phyloP scores from a whole-genome alignment of 2,888 invertebrate genomes.

The Volucella inflata region DNA sequence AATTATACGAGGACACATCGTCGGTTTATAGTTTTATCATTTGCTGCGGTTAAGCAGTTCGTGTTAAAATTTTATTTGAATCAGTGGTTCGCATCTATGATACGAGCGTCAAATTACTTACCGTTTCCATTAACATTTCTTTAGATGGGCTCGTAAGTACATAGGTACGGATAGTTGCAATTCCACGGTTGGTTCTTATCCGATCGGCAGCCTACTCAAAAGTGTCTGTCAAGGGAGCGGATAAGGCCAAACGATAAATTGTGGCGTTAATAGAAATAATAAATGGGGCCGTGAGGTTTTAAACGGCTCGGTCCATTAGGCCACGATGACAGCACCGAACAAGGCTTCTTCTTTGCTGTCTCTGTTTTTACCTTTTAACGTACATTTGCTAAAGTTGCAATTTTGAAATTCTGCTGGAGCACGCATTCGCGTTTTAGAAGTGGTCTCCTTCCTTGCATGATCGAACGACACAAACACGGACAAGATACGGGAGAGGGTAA shows the following conservation, averaged over 20 bases:
- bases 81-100: conserved; percentile 67
- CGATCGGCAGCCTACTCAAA: conserved; percentile 60
- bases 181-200: conserved; percentile 27
- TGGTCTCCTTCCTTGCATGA: conserved; percentile 25
- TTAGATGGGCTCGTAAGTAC: neutral
- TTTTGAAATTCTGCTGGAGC: neutral
- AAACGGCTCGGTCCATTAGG: conserved; percentile 52
- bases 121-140: conserved; percentile 7
- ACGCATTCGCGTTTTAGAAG: conserved; percentile 19
- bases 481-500: conserved; percentile 24
- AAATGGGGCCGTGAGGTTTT: conserved; percentile 54
- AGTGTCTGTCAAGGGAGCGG: conserved; percentile 45
- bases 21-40: conserved; percentile 63
- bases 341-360: neutral
- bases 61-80: conserved; percentile 63
- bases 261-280: conserved; percentile 69
- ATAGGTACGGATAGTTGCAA: conserved; percentile 30
- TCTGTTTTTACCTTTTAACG: neutral
- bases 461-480: conserved; percentile 3
- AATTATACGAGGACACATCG: conserved; percentile 39
- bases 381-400: too few species aligned
- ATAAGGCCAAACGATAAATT: conserved; percentile 64
- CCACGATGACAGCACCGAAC: conserved; percentile 35
- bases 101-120: conserved; percentile 64
- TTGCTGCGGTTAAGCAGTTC: conserved; percentile 67